phyloP scores from a whole-genome alignment of 2,888 invertebrate species.

The Eulithis testata region DNA sequence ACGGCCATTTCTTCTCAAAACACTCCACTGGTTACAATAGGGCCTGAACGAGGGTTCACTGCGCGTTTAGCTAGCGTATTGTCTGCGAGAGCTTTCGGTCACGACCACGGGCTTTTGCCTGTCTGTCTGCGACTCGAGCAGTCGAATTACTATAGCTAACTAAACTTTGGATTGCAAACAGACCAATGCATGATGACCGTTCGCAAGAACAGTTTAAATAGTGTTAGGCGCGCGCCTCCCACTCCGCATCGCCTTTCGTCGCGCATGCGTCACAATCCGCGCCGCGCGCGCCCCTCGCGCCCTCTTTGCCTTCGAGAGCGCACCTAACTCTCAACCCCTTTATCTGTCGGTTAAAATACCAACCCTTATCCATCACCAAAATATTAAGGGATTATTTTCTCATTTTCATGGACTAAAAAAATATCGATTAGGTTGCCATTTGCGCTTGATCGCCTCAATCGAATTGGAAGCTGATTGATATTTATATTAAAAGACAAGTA shows the following conservation, averaged over 20 bases:
- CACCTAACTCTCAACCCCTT: conserved; percentile 28
- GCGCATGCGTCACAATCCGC: conserved; percentile 85
- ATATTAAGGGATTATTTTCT: conserved; percentile 1
- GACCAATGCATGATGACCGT: conserved; percentile 88
- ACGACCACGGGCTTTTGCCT: conserved; percentile 86
- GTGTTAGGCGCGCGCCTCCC: conserved; percentile 82
- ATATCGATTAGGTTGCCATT: background rate
- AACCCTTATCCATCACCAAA: conserved; percentile 21
- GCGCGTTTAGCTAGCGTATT: conserved; percentile 81
- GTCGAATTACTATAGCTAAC: conserved; percentile 84
- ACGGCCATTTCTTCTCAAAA: conserved; percentile 89
- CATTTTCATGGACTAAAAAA: conserved; percentile 1
- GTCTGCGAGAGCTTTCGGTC: conserved; percentile 82
- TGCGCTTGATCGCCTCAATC: too few species aligned
- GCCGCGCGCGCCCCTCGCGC: conserved; percentile 62
- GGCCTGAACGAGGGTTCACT: conserved; percentile 83
- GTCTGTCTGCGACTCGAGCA: conserved; percentile 84
- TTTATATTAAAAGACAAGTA: too few species aligned
- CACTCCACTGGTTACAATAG: conserved; percentile 79
- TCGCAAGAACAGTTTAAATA: conserved; percentile 88
- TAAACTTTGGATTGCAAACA: conserved; percentile 88
- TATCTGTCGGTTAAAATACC: conserved; percentile 21
- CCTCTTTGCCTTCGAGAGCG: conserved; percentile 36
- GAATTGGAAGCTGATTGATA: too few species aligned
- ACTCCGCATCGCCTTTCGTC: conserved; percentile 82